Conservation (phyloP, 2,888 invertebrate genomes). For the Eucera pruinosa region DNA sequence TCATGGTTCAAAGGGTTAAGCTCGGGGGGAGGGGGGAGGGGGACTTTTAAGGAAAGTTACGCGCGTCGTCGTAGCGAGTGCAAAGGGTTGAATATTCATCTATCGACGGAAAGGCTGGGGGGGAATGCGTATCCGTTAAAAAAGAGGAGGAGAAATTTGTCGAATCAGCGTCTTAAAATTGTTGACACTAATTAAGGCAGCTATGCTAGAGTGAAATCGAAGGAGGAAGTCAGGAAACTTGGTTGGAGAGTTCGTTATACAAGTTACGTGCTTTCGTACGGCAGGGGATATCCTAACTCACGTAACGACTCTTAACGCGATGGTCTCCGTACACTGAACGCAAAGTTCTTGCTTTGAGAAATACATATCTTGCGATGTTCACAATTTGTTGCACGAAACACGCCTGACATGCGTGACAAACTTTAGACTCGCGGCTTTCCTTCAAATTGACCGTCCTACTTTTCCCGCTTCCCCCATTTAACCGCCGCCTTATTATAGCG, state of each 20-base stretch:
- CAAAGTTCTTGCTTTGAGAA: conserved; percentile 57
- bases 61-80: too few species aligned
- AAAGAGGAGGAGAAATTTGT: background rate
- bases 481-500: too few species aligned
- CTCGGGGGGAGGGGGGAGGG: too few species aligned
- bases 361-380: conserved; percentile 54
- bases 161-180: too few species aligned
- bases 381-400: conserved; percentile 72
- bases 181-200: conserved; percentile 54
- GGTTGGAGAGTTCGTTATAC: conserved; percentile 71
- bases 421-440: conserved; percentile 50
- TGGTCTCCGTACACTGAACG: conserved; percentile 59
- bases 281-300: conserved; percentile 69
- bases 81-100: too few species aligned
- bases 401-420: conserved; percentile 59
- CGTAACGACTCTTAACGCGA: conserved; percentile 73
- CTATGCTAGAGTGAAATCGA: conserved; percentile 64
- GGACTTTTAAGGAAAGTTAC: too few species aligned
- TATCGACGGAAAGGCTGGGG: too few species aligned
- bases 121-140: background rate
- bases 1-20: too few species aligned
- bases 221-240: conserved; percentile 65
- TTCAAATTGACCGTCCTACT: conserved; percentile 34
- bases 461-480: background rate
- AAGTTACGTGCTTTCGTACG: conserved; percentile 69